Conservation (phyloP, 2,113 vertebrate genomes). For the Rana temporaria region DNA sequence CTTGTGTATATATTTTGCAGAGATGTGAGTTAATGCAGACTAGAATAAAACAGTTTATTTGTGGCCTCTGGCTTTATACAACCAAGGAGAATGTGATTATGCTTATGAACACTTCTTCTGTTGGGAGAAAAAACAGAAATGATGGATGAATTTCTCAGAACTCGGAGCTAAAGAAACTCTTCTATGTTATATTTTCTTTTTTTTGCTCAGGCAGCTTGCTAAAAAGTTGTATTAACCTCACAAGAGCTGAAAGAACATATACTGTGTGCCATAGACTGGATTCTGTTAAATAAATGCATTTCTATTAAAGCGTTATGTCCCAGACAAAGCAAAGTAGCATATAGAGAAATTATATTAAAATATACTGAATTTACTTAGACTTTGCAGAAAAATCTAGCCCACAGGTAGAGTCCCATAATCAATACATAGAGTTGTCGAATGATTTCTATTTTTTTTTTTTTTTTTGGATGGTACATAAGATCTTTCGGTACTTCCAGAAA, state of each 20-base stretch:
- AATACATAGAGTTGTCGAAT: too few species aligned
- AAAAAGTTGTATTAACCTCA: constrained; percentile 13
- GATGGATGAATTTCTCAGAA: constrained; percentile 50
- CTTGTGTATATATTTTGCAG: constrained; percentile 48
- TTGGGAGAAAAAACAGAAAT: constrained; percentile 45
- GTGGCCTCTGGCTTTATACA: constrained; percentile 47
- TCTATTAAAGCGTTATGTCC: constrained; percentile 75
- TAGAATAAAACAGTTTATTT: constrained; percentile 46
- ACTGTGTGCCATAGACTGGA: neutral
- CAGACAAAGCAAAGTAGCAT: constrained; percentile 86
- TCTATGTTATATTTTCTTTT: constrained; percentile 3
- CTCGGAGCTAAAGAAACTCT: constrained; percentile 29
- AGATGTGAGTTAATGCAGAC: constrained; percentile 42
- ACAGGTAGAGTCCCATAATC: too few species aligned
- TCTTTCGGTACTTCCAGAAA: too few species aligned
- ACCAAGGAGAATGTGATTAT: constrained; percentile 52
- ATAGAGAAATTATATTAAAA: constrained; percentile 80
- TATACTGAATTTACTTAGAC: too few species aligned
- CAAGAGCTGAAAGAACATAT: neutral
- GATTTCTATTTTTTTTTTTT: too few species aligned
- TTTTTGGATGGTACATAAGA: too few species aligned
- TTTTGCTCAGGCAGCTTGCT: constrained; percentile 1
- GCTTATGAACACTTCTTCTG: constrained; percentile 56
- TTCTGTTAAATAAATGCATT: neutral
- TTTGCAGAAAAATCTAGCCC: neutral